Evolutionary conservation across 2,888 invertebrate species (phyloP).

Genomic region (Agrotis ipsilon): DNA sequence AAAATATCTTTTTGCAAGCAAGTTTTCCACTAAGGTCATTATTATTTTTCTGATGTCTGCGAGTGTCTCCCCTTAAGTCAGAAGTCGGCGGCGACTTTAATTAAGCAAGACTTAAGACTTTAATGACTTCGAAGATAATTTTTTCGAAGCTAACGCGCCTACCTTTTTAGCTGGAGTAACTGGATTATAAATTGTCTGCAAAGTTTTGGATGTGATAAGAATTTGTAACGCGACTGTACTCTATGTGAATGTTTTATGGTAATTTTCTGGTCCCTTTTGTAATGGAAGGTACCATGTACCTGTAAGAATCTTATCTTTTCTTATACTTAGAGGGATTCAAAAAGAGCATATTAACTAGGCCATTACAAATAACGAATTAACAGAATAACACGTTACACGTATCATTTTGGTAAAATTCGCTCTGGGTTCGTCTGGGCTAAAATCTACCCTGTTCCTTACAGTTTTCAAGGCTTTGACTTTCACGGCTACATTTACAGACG

Average conservation of each 20-base stretch:
- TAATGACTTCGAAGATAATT: slow-evolving; percentile 80
- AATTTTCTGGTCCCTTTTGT: neutral
- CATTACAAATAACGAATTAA: no score
- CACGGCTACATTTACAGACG: no score
- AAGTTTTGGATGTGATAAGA: slow-evolving; percentile 75
- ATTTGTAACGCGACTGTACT: slow-evolving; percentile 38
- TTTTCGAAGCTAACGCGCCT: slow-evolving; percentile 78
- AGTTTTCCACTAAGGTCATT: slow-evolving; percentile 65
- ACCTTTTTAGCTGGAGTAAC: slow-evolving; percentile 72
- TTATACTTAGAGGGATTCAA: no score
- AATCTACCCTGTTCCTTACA: no score
- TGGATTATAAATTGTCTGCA: slow-evolving; percentile 82
- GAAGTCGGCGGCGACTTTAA: slow-evolving; percentile 72
- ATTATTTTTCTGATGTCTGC: slow-evolving; percentile 71
- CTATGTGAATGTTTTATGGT: neutral
- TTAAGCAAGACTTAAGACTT: slow-evolving; percentile 85
- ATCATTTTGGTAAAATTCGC: no score
- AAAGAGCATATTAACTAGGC: no score
- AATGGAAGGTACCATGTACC: neutral
- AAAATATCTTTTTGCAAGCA: slow-evolving; percentile 44
- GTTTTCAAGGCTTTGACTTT: no score
- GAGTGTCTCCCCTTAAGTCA: slow-evolving; percentile 55
- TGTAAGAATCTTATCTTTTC: no score
- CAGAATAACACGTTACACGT: no score
- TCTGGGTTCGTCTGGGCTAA: no score